Evolutionary conservation across 2,113 vertebrate species (phyloP).

Genomic region (Cathartes aura): DNA sequence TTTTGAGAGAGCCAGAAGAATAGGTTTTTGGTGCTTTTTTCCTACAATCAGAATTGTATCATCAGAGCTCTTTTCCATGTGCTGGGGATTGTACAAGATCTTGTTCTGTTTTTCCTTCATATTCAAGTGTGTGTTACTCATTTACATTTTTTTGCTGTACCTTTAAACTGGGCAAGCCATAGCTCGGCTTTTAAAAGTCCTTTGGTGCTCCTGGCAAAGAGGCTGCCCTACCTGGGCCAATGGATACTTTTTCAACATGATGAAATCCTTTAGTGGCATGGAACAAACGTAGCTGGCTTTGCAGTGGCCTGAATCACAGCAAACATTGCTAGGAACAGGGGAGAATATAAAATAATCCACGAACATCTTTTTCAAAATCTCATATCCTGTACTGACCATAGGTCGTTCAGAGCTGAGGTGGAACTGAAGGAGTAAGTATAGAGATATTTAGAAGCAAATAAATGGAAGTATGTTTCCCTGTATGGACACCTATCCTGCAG

Average conservation of each 20-base stretch:
- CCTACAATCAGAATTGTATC: background rate
- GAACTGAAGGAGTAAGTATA: background rate
- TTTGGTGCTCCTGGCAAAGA: background rate
- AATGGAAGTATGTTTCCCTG: background rate
- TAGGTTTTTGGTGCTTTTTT: background rate
- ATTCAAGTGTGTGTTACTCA: background rate
- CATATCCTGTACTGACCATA: background rate
- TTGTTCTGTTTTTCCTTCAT: background rate
- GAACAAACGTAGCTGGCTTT: background rate
- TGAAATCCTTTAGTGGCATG: background rate
- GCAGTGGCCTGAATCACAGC: background rate
- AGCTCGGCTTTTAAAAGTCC: background rate
- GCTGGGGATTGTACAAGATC: background rate
- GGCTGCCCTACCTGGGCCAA: background rate
- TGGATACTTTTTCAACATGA: background rate
- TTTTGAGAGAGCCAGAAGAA: background rate
- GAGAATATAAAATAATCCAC: background rate
- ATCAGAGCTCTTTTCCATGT: background rate
- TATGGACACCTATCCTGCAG: background rate
- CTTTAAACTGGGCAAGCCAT: background rate
- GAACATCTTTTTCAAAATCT: background rate
- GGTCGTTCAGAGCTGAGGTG: background rate
- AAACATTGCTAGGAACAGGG: background rate
- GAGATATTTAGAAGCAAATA: background rate
- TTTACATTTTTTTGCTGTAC: background rate